Conservation (phyloP, 2,797 vertebrate species). For the Argyrosomus regius region DNA sequence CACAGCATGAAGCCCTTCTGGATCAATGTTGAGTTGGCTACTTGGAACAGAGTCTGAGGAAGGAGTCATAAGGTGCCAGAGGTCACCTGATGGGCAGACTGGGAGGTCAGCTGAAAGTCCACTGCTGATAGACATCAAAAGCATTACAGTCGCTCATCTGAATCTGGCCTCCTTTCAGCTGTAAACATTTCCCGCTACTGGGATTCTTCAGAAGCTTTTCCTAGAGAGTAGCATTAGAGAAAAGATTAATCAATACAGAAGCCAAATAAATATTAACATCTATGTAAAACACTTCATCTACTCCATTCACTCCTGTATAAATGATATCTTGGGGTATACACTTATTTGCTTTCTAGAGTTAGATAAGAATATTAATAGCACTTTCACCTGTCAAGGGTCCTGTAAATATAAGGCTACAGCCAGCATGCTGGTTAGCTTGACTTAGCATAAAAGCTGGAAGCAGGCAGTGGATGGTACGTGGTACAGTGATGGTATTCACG, state of each 20-base stretch:
- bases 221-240: slow-evolving; percentile 70
- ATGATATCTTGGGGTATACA: rapidly evolving
- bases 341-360: background rate
- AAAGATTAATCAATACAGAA: background rate
- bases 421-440: background rate
- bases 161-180: slow-evolving; percentile 78
- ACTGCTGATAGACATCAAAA: slow-evolving; percentile 87
- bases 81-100: slow-evolving; percentile 29
- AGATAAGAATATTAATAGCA: background rate
- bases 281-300: background rate
- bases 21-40: slow-evolving; percentile 29
- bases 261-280: background rate
- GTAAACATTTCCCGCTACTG: slow-evolving; percentile 88
- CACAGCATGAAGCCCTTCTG: slow-evolving; percentile 16
- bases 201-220: slow-evolving; percentile 89
- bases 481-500: no score
- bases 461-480: background rate
- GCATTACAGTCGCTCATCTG: slow-evolving; percentile 85
- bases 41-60: slow-evolving; percentile 33
- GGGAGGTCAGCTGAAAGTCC: slow-evolving; percentile 89
- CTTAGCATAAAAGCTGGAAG: background rate
- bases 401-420: background rate
- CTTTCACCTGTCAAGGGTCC: background rate
- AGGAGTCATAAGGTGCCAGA: slow-evolving; percentile 35
- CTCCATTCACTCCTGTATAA: background rate